Percentiles rank a stretch among this genome's conserved stretches.
These are phyloP conservation scores for Acrocyrtus sp. DNA, from an alignment of 2,888 invertebrate genomes.

Conservation along the genomic window DNA sequence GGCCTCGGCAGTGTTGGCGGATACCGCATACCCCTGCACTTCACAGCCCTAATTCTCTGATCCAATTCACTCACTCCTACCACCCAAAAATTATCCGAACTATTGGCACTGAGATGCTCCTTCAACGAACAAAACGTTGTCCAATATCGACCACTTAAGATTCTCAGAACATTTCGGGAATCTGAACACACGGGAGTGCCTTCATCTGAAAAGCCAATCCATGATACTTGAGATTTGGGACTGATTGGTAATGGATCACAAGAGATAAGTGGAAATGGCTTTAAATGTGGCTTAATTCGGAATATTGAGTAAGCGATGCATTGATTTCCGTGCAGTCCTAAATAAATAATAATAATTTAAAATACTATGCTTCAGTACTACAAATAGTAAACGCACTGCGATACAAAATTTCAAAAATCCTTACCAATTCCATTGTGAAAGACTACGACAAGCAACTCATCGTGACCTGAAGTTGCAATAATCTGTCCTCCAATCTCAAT, in stretches of 20 bases:
- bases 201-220: conserved; percentile 84
- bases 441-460: conserved; percentile 58
- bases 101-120: conserved; percentile 72
- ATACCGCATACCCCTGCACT: conserved; percentile 89
- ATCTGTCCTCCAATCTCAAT: conserved; percentile 79
- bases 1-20: conserved; percentile 90
- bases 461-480: conserved; percentile 66
- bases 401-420: too few relatives aligned
- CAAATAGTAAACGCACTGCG: too few relatives aligned
- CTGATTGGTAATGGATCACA: conserved; percentile 73
- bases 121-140: conserved; percentile 81
- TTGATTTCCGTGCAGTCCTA: conserved; percentile 66
- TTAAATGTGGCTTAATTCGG: conserved; percentile 44
- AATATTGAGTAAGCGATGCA: conserved; percentile 60
- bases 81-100: conserved; percentile 61
- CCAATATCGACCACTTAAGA: conserved; percentile 81
- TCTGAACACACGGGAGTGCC: conserved; percentile 84
- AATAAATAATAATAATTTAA: conserved; percentile 7
- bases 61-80: conserved; percentile 81
- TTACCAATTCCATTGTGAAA: conserved; percentile 73
- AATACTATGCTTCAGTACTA: too few relatives aligned
- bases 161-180: conserved; percentile 77
- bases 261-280: conserved; percentile 74
- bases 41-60: conserved; percentile 82
- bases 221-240: conserved; percentile 75